Conservation (phyloP, 2,888 invertebrate species). For the Dynastes hyllus region DNA sequence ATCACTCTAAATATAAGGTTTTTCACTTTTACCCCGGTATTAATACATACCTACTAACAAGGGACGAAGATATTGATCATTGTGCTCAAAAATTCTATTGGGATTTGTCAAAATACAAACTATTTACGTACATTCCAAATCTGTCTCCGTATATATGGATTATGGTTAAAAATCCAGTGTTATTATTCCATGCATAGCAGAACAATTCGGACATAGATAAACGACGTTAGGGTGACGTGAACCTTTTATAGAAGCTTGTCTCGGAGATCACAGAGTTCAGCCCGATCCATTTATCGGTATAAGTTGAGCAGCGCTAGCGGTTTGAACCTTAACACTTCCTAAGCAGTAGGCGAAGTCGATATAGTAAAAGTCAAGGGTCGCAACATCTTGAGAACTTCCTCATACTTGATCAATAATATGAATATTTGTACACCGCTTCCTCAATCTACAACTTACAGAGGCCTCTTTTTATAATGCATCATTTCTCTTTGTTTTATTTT, state of each 20-base stretch:
- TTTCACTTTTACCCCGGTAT: too few species aligned
- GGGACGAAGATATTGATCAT: too few species aligned
- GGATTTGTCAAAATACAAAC: too few species aligned
- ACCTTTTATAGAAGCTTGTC: constrained; percentile 27
- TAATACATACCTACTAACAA: too few species aligned
- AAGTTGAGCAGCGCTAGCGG: background rate
- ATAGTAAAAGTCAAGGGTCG: constrained; percentile 28
- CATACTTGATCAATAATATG: constrained; percentile 23
- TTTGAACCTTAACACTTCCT: constrained; percentile 15
- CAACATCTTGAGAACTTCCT: constrained; percentile 8
- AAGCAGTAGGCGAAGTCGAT: too few species aligned
- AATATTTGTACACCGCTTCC: constrained; percentile 11
- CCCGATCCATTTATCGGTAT: constrained; percentile 5
- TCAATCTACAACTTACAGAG: background rate
- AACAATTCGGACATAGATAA: constrained; percentile 33
- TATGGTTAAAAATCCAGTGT: background rate
- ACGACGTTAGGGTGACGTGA: constrained; percentile 36
- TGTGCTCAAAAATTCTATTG: too few species aligned
- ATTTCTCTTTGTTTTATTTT: constrained; percentile 2
- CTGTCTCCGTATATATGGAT: too few species aligned
- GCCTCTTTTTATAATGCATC: constrained; percentile 15
- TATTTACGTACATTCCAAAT: too few species aligned
- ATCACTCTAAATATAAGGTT: too few species aligned
- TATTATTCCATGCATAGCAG: constrained; percentile 23
- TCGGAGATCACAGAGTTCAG: constrained; percentile 9